A percentile compares a stretch with the other conserved stretches of the same genome.
phyloP scores from a whole-genome alignment of 2,797 vertebrate genomes.

The Cossypha caffra region DNA sequence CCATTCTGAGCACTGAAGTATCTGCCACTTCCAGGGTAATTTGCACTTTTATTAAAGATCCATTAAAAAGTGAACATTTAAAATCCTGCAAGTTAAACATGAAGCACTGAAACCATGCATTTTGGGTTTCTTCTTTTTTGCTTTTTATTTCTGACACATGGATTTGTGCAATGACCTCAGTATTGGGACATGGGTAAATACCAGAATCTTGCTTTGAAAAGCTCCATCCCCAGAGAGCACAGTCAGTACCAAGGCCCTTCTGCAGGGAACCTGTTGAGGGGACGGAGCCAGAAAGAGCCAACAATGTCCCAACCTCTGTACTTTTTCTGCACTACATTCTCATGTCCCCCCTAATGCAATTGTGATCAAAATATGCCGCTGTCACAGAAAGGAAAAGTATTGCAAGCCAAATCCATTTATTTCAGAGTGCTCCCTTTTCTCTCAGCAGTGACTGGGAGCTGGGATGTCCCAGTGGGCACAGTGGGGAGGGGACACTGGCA shows the following conservation, averaged over 20 bases:
- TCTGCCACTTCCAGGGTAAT: background rate
- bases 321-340: background rate
- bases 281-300: background rate
- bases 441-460: background rate
- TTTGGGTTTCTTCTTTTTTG: fast-evolving
- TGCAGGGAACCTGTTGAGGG: background rate
- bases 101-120: background rate
- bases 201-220: background rate
- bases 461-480: background rate
- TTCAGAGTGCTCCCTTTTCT: background rate
- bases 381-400: background rate
- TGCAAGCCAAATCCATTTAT: background rate
- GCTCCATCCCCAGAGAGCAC: background rate
- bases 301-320: background rate
- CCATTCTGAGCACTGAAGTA: background rate
- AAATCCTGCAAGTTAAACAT: background rate
- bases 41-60: background rate
- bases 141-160: too few species aligned
- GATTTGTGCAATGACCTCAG: background rate
- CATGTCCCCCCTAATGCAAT: background rate
- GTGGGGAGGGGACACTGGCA: background rate
- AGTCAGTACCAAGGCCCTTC: background rate
- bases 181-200: background rate
- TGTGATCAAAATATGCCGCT: background rate
- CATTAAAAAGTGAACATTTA: background rate